phyloP scores from a whole-genome alignment of 2,113 vertebrate species.

The Cinclus mexicanus region DNA sequence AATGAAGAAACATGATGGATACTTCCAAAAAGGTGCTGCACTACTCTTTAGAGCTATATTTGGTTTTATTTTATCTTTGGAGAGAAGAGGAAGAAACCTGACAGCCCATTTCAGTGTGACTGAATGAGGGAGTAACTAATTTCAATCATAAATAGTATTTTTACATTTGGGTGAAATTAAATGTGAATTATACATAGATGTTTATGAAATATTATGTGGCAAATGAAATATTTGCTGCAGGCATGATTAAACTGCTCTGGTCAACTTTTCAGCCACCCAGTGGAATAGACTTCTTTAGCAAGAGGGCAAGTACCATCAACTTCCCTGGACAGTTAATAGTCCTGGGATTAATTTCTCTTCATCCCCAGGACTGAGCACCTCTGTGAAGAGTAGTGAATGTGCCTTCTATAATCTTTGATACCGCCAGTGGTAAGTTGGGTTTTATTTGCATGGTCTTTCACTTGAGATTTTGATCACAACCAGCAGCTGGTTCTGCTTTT shows the following conservation, averaged over 20 bases:
- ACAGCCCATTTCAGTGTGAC: neutral
- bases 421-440: neutral
- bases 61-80: neutral
- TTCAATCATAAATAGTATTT: neutral
- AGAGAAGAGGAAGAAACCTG: neutral
- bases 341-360: neutral
- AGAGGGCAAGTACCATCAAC: neutral
- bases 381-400: neutral
- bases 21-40: neutral
- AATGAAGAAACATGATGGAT: neutral
- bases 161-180: neutral
- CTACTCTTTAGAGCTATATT: neutral
- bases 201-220: neutral
- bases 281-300: neutral
- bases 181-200: neutral
- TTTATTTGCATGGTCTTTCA: slow-evolving; percentile 17
- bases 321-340: neutral
- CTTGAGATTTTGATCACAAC: slow-evolving; percentile 22
- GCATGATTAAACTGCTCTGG: neutral
- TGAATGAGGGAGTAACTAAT: neutral
- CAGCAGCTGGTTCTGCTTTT: slow-evolving; percentile 2
- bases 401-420: neutral
- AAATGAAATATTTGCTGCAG: neutral
- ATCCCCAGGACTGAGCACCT: neutral
- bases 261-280: neutral